Base-by-base conservation (phyloP, 2,113 vertebrate species). In the Lipophrys pholis region DNA sequence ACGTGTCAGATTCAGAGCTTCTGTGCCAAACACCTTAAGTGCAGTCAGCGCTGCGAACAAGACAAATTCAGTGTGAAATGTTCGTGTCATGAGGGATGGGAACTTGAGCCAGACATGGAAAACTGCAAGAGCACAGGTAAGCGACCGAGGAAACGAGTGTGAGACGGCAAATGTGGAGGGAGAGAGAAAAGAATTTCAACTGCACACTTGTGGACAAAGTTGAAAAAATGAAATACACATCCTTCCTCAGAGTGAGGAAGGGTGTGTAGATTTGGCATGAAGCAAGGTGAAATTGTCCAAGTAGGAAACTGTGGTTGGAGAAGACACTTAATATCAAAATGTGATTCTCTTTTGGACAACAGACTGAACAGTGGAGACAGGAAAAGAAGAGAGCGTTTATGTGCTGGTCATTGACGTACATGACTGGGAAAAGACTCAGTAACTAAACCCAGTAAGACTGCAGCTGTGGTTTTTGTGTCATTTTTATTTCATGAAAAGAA, bases 1-100 rank as follows among this genome's bases (percentile, higher is more conserved):
- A 97, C 96, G 58, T 99, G 97, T 82, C 96, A 97, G 93, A 97
- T 99, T 87, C 96, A 98, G 93, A 97, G 96, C 89, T 97, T 98
- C 93, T 99, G 97, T 0, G 96, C 97, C 92, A 98, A 97, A 87
- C 97, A 97, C 86, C 95, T 98, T 76, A 97, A 96, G 84, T 99
- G 97, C 93, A 99, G 97, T 89, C 97, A 99, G 84, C 96, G 95
- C 85, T 99, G 97, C 0, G 94, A 97, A 83, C 97, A 99, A 92
- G 95, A 96, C 93, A 99, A 99, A 90, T 95, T 95, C 92, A 97
- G 92, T 0, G 96, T 99, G 84, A 99, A 97, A 89, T 99, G 97
- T 79, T 98, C 97, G 10, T 99, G 97, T 86, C 98, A 98, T 0
- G 96, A 99, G 7, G 97, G 97, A 45, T 99, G 97, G 97, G 93